Evolutionary conservation across 2,888 invertebrate genomes (phyloP), one percentile per base, ranked within the genome.

Genomic region (Hipparchia sbordonii): DNA sequence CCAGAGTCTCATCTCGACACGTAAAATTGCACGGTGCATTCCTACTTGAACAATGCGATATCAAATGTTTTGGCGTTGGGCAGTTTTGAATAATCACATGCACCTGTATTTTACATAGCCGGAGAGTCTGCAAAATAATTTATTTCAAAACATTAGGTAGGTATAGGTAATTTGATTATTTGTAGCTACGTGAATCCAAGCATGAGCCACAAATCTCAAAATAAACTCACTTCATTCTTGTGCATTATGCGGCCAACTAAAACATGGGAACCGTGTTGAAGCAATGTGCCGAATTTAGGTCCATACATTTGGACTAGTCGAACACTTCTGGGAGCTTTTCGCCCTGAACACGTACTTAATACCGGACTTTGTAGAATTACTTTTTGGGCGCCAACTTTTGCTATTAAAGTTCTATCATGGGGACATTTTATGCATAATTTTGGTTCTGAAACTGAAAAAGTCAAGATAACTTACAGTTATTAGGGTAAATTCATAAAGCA

Each of bases 21-120:
- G 85, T 84, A 76, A 94, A 92, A 67, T 81, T 84, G 79, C 94
- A 94, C 9, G 80, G 78, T 77, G 84, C 86, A 77, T 84, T 83
- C 78, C 78, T 76, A 75, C 87, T 83, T 68, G 82, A 79, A 81
- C 91, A 90, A 67, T 88, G 83, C 56, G 87, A 80, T 63, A 82
- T 73, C 74, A 93, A 84, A 78, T 89, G 83, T 75, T 84, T 87
- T 66, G 93, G 90, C 45, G 88, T 81, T 39, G 84, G 80, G 79
- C 94, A 94, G 68, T 82, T 84, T 79, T 91, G 91, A 69, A 87
- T 81, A 73, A 93, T 81, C 3, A 93, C 92, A 79, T 92, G 87
- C 69, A 93, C 84, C 79, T 89, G 88, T 82, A 91, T 89, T 81
- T 92, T 90, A 79, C 94, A 94, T 68, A 87, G 82, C 78, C 89